Evolutionary conservation across 2,113 vertebrate species (phyloP).

Genomic region (Vulpes ferrilata): DNA sequence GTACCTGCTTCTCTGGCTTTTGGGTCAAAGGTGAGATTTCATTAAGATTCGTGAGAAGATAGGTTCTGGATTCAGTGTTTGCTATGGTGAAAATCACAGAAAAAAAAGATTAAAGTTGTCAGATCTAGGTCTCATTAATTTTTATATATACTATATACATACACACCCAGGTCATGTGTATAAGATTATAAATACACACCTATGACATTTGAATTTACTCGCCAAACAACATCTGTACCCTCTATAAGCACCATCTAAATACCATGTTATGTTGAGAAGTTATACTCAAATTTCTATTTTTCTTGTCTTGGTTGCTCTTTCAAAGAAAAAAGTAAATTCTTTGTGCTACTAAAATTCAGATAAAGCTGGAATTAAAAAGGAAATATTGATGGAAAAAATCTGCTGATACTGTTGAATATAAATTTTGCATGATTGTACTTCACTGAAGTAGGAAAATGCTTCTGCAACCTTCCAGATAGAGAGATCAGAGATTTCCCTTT

Average conservation of each 20-base stretch:
- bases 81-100: slow-evolving; percentile 75
- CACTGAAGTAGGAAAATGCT: slow-evolving; percentile 54
- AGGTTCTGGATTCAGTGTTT: slow-evolving; percentile 33
- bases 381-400: slow-evolving; percentile 76
- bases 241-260: not conserved
- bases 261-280: not conserved
- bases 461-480: slow-evolving; percentile 8
- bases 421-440: slow-evolving; percentile 71
- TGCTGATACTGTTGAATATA: slow-evolving; percentile 74
- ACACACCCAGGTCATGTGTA: not conserved
- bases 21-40: slow-evolving; percentile 58
- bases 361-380: slow-evolving; percentile 76
- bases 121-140: slow-evolving; percentile 34
- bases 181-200: not conserved
- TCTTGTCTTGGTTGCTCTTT: slow-evolving; percentile 63
- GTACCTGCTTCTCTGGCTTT: slow-evolving; percentile 72
- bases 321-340: slow-evolving; percentile 69
- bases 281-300: slow-evolving; percentile 19
- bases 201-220: not conserved
- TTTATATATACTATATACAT: not conserved
- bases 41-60: slow-evolving; percentile 48
- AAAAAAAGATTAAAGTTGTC: slow-evolving; percentile 50
- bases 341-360: slow-evolving; percentile 69
- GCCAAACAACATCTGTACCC: not conserved
- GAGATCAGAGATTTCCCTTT: slow-evolving; percentile 46